Evolutionary conservation across 2,113 vertebrate species (phyloP).

Genomic region (Charina bottae): DNA sequence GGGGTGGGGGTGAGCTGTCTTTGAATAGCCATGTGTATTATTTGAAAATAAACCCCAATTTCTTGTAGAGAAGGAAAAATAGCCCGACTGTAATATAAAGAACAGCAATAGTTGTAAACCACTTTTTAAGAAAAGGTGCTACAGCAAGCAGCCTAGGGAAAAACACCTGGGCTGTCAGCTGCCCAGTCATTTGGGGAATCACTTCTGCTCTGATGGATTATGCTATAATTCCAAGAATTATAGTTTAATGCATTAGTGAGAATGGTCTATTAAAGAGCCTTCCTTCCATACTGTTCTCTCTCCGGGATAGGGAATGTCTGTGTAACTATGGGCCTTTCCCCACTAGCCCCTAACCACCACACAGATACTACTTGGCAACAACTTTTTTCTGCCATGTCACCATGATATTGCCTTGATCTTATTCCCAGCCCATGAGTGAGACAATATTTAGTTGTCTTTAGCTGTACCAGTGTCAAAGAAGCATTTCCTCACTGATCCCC

Average conservation of each 20-base stretch:
- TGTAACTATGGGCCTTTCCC: neutral
- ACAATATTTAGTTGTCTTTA: neutral
- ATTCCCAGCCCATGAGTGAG: neutral
- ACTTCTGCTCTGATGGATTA: neutral
- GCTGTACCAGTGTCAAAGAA: neutral
- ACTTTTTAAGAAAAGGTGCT: neutral
- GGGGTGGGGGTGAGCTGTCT: neutral
- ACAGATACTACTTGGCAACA: neutral
- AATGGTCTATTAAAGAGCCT: neutral
- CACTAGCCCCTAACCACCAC: neutral
- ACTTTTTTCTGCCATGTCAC: neutral
- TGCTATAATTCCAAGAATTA: neutral
- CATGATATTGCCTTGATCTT: neutral
- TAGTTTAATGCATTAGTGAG: neutral
- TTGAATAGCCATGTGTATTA: neutral
- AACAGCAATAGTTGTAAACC: neutral
- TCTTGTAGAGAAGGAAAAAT: neutral
- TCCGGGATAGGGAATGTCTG: neutral
- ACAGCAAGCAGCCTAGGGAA: neutral
- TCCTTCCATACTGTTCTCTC: neutral
- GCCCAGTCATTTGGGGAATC: neutral
- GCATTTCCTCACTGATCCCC: neutral
- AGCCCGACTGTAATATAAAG: neutral
- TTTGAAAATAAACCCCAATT: neutral
- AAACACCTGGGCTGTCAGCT: neutral